These are phyloP conservation scores for Eucidaris tribuloides DNA, from an alignment of 35 echinoderm and acorn worm species.

Conservation along the genomic window DNA sequence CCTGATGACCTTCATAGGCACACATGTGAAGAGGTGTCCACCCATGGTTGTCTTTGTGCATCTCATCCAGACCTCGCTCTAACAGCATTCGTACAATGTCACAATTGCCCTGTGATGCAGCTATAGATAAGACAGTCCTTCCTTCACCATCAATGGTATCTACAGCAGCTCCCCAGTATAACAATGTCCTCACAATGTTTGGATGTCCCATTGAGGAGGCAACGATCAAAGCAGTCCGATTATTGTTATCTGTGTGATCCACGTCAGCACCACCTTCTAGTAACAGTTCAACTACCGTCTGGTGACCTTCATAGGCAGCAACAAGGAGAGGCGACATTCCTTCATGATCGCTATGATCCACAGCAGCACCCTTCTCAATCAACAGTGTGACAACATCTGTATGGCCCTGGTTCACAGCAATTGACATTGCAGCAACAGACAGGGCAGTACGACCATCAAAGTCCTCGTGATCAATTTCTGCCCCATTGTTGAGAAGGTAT, in stretches of 20 bases:
- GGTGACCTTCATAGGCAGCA: conserved; percentile 91
- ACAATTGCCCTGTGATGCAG: conserved; percentile 86
- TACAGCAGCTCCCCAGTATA: conserved; percentile 87
- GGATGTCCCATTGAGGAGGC: conserved; percentile 95
- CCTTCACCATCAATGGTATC: conserved; percentile 97
- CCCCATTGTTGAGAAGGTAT: conserved; percentile 73
- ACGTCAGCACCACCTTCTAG: conserved; percentile 94
- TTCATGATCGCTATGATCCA: conserved; percentile 96
- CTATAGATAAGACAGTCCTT: conserved; percentile 89
- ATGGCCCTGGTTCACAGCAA: conserved; percentile 92
- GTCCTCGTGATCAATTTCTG: conserved; percentile 91
- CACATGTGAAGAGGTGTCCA: conserved; percentile 99
- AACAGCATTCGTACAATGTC: conserved; percentile 87
- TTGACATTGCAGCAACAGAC: conserved; percentile 93
- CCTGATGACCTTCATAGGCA: conserved; percentile 87
- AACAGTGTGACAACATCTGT: conserved; percentile 83
- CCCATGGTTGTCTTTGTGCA: conserved; percentile 95
- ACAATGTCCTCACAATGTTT: conserved; percentile 71
- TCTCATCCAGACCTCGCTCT: conserved; percentile 95
- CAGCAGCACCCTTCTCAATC: conserved; percentile 76
- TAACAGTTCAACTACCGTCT: conserved; percentile 86
- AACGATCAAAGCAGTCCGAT: conserved; percentile 88
- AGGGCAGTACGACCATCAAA: conserved; percentile 93
- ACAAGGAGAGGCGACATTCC: conserved; percentile 97
- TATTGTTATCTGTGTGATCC: conserved; percentile 90